Conservation (phyloP, 2,888 invertebrate genomes). For the Margaritifera margaritifera region DNA sequence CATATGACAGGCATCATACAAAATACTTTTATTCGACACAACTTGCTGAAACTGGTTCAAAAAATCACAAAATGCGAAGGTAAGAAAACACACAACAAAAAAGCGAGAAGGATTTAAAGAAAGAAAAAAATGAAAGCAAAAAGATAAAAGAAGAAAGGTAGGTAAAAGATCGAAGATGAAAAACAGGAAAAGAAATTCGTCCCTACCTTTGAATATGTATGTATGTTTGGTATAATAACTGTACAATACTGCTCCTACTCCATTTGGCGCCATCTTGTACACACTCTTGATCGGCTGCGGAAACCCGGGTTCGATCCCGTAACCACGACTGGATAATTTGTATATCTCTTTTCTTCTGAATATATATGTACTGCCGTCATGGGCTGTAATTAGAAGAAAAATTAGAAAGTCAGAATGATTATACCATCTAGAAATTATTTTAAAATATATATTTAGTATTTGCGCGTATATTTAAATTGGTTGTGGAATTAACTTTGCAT, state of each 20-base stretch:
- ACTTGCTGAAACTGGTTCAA: too few relatives aligned
- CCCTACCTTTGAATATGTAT: slow-evolving; percentile 65
- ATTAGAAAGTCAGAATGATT: not conserved
- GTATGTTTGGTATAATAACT: too few relatives aligned
- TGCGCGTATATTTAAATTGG: too few relatives aligned
- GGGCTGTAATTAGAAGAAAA: slow-evolving; percentile 28
- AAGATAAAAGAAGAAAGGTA: not conserved
- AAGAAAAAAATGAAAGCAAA: too few relatives aligned
- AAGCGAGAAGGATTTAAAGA: too few relatives aligned
- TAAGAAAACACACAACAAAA: too few relatives aligned
- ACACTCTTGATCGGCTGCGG: slow-evolving; percentile 50
- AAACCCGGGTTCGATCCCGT: slow-evolving; percentile 52
- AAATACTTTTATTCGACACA: too few relatives aligned
- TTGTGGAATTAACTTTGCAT: too few relatives aligned
- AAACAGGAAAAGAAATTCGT: not conserved
- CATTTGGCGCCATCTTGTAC: slow-evolving; percentile 52
- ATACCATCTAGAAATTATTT: too few relatives aligned
- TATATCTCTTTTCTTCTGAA: slow-evolving; percentile 49
- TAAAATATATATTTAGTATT: not conserved
- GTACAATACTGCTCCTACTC: too few relatives aligned
- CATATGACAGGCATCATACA: too few relatives aligned
- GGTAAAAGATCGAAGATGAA: not conserved
- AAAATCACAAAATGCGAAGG: too few relatives aligned
- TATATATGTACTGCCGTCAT: slow-evolving; percentile 53
- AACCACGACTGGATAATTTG: slow-evolving; percentile 40